Percentiles rank a stretch among this genome's conserved stretches.
Evolutionary conservation across 2,888 invertebrate genomes (phyloP).

Genomic region (Agriopis marginaria): DNA sequence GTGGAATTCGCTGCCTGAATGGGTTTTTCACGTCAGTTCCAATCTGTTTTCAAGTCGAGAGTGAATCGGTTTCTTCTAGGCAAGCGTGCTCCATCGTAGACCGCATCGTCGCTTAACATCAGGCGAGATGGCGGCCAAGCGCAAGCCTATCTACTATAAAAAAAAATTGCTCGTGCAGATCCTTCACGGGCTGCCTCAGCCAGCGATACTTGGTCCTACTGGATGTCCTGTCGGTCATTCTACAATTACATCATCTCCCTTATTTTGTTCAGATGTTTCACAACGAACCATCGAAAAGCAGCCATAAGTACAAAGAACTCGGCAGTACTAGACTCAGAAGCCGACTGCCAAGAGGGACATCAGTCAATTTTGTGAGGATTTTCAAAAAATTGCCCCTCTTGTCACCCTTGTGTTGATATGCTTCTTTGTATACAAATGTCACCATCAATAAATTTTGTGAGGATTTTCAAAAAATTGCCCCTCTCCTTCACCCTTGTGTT

Average conservation of each 20-base stretch:
- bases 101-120: too few relatives aligned
- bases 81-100: too few relatives aligned
- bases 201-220: too few relatives aligned
- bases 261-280: slow-evolving; percentile 7
- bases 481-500: slow-evolving; percentile 1
- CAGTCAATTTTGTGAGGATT: slow-evolving; percentile 21
- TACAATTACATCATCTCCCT: too few relatives aligned
- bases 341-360: slow-evolving; percentile 6
- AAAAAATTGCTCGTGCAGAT: too few relatives aligned
- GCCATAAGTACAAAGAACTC: slow-evolving; percentile 9
- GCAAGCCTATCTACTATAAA: too few relatives aligned
- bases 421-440: slow-evolving; percentile 2
- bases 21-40: too few relatives aligned
- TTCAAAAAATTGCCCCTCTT: background rate
- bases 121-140: too few relatives aligned
- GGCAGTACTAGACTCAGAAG: slow-evolving; percentile 1
- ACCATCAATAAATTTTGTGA: slow-evolving; percentile 23
- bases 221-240: background rate
- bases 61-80: too few relatives aligned
- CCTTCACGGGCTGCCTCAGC: too few relatives aligned
- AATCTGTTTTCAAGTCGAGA: too few relatives aligned
- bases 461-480: background rate
- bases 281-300: slow-evolving; percentile 14
- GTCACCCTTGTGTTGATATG: background rate
- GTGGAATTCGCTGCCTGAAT: too few relatives aligned